Percentiles rank a stretch among this genome's conserved stretches.
Evolutionary conservation across 2,888 invertebrate genomes (phyloP).

Genomic region (Troides helena): DNA sequence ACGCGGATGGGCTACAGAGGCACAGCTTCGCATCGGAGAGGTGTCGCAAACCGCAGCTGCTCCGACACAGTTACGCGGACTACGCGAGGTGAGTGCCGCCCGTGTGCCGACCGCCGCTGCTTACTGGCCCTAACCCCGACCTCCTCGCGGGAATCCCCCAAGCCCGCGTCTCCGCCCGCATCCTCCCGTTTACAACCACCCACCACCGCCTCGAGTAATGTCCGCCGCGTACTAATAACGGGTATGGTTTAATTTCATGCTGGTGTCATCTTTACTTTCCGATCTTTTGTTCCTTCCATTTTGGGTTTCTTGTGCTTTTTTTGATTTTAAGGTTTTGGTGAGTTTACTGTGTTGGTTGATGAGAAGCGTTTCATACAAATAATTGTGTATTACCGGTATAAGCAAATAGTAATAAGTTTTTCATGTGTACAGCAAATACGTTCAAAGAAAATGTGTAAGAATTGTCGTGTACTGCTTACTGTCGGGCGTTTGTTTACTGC

Average conservation of each 20-base stretch:
- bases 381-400: background rate
- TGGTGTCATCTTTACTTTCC: conserved; percentile 25
- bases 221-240: conserved; percentile 37
- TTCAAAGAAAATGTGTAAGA: too few species aligned
- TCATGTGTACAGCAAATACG: too few species aligned
- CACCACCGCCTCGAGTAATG: conserved; percentile 35
- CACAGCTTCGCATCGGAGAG: conserved; percentile 32
- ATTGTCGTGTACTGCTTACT: too few species aligned
- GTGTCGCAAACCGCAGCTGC: conserved; percentile 37
- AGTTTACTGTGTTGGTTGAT: conserved; percentile 4
- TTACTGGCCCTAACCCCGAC: conserved; percentile 25
- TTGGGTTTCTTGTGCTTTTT: conserved; percentile 20
- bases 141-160: background rate
- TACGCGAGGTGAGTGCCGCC: conserved; percentile 54
- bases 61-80: conserved; percentile 65
- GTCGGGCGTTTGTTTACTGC: background rate
- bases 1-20: conserved; percentile 19
- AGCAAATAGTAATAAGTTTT: too few species aligned
- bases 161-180: background rate
- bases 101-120: conserved; percentile 27
- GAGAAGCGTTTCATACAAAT: background rate
- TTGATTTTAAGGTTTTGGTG: conserved; percentile 18
- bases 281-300: conserved; percentile 27
- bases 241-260: conserved; percentile 30
- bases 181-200: conserved; percentile 4